Evolutionary conservation across 2,888 invertebrate species (phyloP), one percentile per base, ranked within the genome.

Genomic region (Parelbella ahira): DNA sequence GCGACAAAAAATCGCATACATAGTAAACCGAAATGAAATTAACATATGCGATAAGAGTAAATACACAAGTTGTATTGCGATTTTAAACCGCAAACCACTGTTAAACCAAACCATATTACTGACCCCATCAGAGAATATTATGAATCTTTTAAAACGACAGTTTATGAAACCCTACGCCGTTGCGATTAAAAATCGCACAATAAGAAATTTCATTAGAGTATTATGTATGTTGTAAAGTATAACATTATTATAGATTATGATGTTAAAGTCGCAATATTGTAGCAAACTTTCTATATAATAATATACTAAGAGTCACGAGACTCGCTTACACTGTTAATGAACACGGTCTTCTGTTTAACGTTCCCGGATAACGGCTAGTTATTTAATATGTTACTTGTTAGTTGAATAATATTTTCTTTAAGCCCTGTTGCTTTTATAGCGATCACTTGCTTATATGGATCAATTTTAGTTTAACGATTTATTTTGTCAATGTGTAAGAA

Each of bases 321-420:
- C 18, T 21, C 28, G 20, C 18, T 12, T 9, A 19, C 20, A 3
- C 6, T 15, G 20, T 37, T 37, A 37, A 28, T 37, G 28, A 37
- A 28, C 28, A 8, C 8, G 9, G 15, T 13, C 13, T 33, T 34
- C 23, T 15, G 24, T 24, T 9, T 24, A 34, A 23, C 28, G 28
- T 28, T 28, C 21, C 6, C 20, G n/a, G 9, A 13, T 37, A 28
- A 27, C 37, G 19, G 21, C 18, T 19, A 25, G 37, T 28, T 28
- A 37, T 37, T 9, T 19, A 13, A 28, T 12, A 37, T 13, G 9
- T 8, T 20, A 8, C 37, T 13, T 28, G 37, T 37, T 37, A 27
- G 12, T 28, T 19, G 20, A 28, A 37, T 34, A 9, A 15, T n/a
- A 6, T 8, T 24, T 24, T 13, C 6, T 15, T 24, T 24, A 8